Evolutionary conservation across 2,797 vertebrate genomes (phyloP), one percentile per base, ranked within the genome.

Genomic region (Echeneis naucrates): DNA sequence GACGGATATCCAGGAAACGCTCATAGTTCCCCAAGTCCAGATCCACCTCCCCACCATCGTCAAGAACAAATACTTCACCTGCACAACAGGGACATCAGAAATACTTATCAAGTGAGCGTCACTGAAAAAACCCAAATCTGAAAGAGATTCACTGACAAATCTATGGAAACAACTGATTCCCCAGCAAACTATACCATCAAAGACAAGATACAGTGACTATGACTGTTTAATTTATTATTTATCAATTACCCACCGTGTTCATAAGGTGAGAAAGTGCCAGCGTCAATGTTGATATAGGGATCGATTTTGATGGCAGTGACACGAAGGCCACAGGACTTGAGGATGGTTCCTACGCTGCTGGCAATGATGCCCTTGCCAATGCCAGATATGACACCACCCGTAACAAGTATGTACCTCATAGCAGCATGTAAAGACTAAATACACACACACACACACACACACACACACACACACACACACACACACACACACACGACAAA

Each of bases 281-380:
- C 98, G n/a, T 99, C 98, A 8, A 99, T 99, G 83, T 99, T 99
- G 87, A 99, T 99, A 73, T 99, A 99, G 0, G 98, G 98, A 67
- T 99, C 98, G 21, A 99, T 98, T 93, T 99, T 99, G 83, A 99
- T 98, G 72, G 98, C 96, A 4, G 98, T 99, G 77, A 99, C 98
- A 2, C 93, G 97, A 66, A 99, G 94, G 52, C 97, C 97, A n/a
- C 97, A 98, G n/a, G 97, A 98, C 81, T 99, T 99, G 56, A 99
- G 95, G 75, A 99, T 96, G 2, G 98, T 99, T 55, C 98, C 98
- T 77, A 99, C 94, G 26, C 97, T 99, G 92, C 97, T 99, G 82
- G 98, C 98, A n/a, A 99, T 98, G 85, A 99, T 97, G 8, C 98
- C 98, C 80, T 99, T 99, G n/a, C 98, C 98, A 60, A 99, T 99